phyloP scores from a whole-genome alignment of 2,888 invertebrate species.

The Microplitis manilae region DNA sequence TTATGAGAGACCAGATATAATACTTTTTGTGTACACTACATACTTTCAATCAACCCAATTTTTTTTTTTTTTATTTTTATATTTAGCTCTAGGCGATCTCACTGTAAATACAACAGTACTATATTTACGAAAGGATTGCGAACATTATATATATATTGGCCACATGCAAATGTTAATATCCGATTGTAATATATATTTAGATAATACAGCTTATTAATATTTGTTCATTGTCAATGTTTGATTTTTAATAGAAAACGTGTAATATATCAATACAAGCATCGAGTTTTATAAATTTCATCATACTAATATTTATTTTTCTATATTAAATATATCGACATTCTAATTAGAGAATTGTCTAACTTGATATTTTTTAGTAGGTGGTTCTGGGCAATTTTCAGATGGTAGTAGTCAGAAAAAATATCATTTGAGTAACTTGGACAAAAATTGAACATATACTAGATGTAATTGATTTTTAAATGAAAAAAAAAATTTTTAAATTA shows the following conservation, averaged over 20 bases:
- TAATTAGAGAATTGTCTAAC: too few species aligned
- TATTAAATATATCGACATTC: too few species aligned
- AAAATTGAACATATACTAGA: too few species aligned
- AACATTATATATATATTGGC: slow-evolving; percentile 22
- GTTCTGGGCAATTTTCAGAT: too few species aligned
- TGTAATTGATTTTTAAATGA: too few species aligned
- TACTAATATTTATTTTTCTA: too few species aligned
- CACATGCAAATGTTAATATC: slow-evolving; percentile 11
- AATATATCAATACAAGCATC: slow-evolving; percentile 7
- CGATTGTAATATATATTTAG: not conserved
- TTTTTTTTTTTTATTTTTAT: not conserved
- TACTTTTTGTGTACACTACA: not conserved
- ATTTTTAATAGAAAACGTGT: slow-evolving; percentile 6
- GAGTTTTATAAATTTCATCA: too few species aligned
- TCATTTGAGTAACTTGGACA: too few species aligned
- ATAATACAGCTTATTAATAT: not conserved
- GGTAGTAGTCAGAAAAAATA: too few species aligned
- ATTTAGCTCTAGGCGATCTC: not conserved
- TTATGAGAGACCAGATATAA: not conserved
- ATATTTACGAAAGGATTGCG: not conserved
- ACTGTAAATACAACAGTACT: not conserved
- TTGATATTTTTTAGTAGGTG: too few species aligned
- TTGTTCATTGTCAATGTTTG: slow-evolving; percentile 25
- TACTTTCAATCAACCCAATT: not conserved
- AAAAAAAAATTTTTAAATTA: too few species aligned